phyloP scores from a whole-genome alignment of 2,888 invertebrate species.

The Clostera curtula region DNA sequence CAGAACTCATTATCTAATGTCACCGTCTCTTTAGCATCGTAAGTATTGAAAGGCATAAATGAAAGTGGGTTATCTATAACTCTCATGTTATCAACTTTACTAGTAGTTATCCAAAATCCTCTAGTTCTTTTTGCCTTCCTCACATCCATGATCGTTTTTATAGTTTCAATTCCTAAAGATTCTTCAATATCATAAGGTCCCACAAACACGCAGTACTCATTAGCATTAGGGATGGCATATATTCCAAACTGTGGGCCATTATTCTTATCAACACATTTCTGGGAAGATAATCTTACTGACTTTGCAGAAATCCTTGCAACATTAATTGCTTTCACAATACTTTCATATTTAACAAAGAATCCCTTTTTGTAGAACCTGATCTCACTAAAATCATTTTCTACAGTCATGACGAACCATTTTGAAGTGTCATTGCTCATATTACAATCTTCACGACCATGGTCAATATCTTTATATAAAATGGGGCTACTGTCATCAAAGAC shows the following conservation, averaged over 20 bases:
- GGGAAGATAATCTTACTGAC: slow-evolving; percentile 64
- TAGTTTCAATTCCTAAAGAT: slow-evolving; percentile 52
- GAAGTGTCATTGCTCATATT: no score
- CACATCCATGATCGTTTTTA: slow-evolving; percentile 31
- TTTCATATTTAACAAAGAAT: slow-evolving; percentile 70
- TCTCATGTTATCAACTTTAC: slow-evolving; percentile 50
- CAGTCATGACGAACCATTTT: slow-evolving; percentile 73
- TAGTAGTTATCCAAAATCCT: slow-evolving; percentile 58
- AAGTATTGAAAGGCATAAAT: slow-evolving; percentile 30
- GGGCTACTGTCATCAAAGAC: no score
- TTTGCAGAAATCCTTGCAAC: slow-evolving; percentile 58
- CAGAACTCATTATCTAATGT: slow-evolving; percentile 4
- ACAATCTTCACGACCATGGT: no score
- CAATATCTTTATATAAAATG: no score
- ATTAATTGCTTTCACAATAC: slow-evolving; percentile 61
- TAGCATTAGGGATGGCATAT: slow-evolving; percentile 53
- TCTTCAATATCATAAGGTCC: slow-evolving; percentile 61
- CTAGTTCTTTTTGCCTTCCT: slow-evolving; percentile 34
- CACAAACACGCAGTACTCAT: slow-evolving; percentile 50
- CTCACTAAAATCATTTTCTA: slow-evolving; percentile 71
- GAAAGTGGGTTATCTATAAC: slow-evolving; percentile 56
- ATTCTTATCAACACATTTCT: slow-evolving; percentile 32
- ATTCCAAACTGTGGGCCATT: slow-evolving; percentile 53
- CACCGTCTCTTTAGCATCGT: slow-evolving; percentile 1
- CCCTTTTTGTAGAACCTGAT: slow-evolving; percentile 65